These are phyloP conservation scores for Sphenopsis melanotis DNA, from an alignment of 2,797 vertebrate species.

Conservation along the genomic window DNA sequence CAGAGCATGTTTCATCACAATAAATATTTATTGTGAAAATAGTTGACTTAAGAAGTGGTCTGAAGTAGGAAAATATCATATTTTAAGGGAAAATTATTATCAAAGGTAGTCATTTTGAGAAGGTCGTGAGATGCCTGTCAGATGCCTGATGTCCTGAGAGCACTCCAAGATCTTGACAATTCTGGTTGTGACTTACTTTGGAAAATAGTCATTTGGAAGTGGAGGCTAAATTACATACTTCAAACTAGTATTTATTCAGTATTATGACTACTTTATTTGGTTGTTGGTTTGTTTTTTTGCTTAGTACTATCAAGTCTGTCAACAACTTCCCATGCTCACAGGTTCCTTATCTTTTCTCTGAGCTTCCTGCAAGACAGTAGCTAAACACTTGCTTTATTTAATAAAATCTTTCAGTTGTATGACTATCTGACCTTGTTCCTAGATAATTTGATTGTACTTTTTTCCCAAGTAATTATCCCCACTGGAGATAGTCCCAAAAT, in stretches of 20 bases:
- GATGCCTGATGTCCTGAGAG: neutral
- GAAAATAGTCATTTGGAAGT: neutral
- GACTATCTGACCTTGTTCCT: neutral
- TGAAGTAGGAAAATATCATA: neutral
- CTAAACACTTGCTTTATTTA: neutral
- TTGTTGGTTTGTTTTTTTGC: neutral
- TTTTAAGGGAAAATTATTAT: neutral
- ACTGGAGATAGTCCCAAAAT: neutral
- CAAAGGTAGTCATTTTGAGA: neutral
- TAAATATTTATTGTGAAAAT: neutral
- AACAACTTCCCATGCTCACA: neutral
- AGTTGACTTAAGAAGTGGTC: neutral
- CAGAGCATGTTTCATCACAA: neutral
- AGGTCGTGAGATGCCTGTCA: neutral
- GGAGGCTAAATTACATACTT: neutral
- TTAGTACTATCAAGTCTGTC: neutral
- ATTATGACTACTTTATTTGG: neutral
- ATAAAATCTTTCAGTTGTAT: neutral
- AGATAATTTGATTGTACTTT: neutral
- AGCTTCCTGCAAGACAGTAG: neutral
- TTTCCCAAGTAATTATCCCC: neutral
- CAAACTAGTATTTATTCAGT: neutral
- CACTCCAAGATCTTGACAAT: neutral
- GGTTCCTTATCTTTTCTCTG: neutral
- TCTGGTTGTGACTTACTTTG: neutral